These are phyloP conservation scores for Melanotaenia nigrans DNA, from an alignment of 2,797 vertebrate species.

Conservation along the genomic window DNA sequence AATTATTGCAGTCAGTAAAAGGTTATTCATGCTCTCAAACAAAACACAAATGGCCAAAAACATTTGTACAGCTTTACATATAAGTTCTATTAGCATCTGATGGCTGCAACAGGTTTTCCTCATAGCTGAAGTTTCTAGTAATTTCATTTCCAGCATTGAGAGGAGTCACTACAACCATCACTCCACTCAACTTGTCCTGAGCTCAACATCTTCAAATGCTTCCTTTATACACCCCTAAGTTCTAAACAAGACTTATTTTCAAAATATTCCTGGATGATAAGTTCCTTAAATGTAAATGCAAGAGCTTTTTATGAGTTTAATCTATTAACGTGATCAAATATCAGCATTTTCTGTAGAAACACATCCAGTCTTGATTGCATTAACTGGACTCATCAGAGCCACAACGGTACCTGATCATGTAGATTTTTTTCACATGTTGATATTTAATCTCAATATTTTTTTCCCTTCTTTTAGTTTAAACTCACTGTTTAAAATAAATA, in stretches of 20 bases:
- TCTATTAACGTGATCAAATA: conserved; percentile 17
- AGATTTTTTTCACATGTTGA: background rate
- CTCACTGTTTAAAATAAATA: background rate
- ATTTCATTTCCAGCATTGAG: conserved; percentile 49
- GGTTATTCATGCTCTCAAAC: conserved; percentile 14
- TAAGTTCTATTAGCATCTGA: conserved; percentile 26
- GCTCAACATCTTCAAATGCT: conserved; percentile 13
- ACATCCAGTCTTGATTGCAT: conserved; percentile 23
- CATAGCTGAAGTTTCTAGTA: conserved; percentile 15
- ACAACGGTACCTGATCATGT: conserved; percentile 11
- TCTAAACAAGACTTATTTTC: background rate
- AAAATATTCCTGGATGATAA: conserved; percentile 27
- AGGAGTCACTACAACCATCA: conserved; percentile 18
- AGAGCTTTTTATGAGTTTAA: conserved; percentile 15
- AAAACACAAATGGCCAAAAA: conserved; percentile 41
- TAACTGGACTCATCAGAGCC: background rate
- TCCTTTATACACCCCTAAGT: background rate
- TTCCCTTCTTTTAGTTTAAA: conserved; percentile 4
- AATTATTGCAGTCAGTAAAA: conserved; percentile 24
- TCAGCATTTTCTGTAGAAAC: conserved; percentile 19
- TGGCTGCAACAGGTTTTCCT: conserved; percentile 21
- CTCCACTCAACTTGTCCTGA: conserved; percentile 6
- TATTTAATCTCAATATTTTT: background rate
- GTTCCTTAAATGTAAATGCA: conserved; percentile 20
- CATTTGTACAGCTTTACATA: conserved; percentile 53